Evolutionary conservation across 2,113 vertebrate genomes (phyloP).

Genomic region (Perccottus glenii): DNA sequence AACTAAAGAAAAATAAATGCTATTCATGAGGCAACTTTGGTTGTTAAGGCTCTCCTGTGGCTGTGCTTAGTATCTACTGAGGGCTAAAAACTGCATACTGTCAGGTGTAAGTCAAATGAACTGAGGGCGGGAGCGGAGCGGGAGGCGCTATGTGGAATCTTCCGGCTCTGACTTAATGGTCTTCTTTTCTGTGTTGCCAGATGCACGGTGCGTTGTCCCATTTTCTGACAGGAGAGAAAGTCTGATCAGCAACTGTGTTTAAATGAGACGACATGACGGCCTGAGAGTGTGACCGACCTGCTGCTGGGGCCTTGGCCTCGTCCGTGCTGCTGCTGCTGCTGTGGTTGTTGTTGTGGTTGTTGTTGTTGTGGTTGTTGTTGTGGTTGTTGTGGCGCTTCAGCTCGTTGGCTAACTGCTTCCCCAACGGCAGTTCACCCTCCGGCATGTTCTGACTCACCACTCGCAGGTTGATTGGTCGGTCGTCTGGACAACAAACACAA

Average conservation of each 20-base stretch:
- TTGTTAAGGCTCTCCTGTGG: conserved; percentile 95
- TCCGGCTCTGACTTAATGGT: conserved; percentile 96
- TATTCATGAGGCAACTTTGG: conserved; percentile 93
- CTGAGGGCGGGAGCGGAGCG: neutral
- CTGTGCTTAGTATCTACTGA: conserved; percentile 84
- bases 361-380: conserved; percentile 59
- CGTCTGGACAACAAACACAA: conserved; percentile 70
- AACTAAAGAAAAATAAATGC: conserved; percentile 74
- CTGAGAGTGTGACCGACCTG: conserved; percentile 62
- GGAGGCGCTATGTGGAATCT: conserved; percentile 92
- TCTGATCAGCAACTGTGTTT: conserved; percentile 13
- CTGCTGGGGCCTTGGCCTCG: conserved; percentile 83
- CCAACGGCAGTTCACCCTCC: conserved; percentile 77
- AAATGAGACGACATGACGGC: too few relatives aligned
- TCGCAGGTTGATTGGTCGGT: conserved; percentile 89
- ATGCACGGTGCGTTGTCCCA: conserved; percentile 87
- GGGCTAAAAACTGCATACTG: conserved; percentile 77
- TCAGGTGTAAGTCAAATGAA: conserved; percentile 66
- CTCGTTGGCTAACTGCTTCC: conserved; percentile 87
- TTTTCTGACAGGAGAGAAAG: conserved; percentile 77
- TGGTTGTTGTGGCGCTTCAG: conserved; percentile 84
- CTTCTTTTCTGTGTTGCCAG: conserved; percentile 86
- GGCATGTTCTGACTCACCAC: conserved; percentile 80
- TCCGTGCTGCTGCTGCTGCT: conserved; percentile 49
- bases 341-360: conserved; percentile 65